Evolutionary conservation across 2,888 invertebrate species (phyloP), one percentile per base, ranked within the genome.

Genomic region (Xestia rhomboidea): DNA sequence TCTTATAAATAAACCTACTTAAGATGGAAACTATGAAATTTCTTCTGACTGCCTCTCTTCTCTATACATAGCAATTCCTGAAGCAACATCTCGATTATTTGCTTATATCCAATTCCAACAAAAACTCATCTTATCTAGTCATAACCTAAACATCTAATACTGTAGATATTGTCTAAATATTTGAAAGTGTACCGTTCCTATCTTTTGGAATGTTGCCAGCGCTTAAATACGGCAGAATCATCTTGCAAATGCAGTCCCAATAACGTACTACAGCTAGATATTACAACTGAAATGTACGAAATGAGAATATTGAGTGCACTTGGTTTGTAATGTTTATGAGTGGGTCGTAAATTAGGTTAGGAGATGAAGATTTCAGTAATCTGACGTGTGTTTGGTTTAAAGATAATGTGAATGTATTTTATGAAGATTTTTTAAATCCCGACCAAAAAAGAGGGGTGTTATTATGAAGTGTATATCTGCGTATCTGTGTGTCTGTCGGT

Each of bases 191-290:
- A 84, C 84, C 74, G 76, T 46, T 68, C 68, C 78, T 89, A 89
- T 90, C 88, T 85, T 51, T 77, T 91, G 91, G 91, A 82, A 34
- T 1, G 24, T 10, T 60, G 91, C 91, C 91, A 91, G 76, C 83
- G 73, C 80, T 81, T 85, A 84, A 86, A 86, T 89, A 89, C 87
- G 85, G 81, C 88, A 74, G 87, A 90, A 89, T 89, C 87, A 88
- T 91, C 89, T 90, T 84, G 88, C 90, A 87, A 91, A 90, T 90
- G 90, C 83, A 84, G 79, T 85, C 74, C 81, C 88, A 89, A 90
- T 91, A 91, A 80, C 87, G 85, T 64, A 27, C 64, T 85, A 81
- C 80, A 71, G 74, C 67, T 62, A 69, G 76, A 86, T 89, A 91
- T 90, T 89, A 89, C 77, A 75, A 82, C 51, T 87, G 69, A 86